Evolutionary conservation across 2,797 vertebrate species (phyloP).

Genomic region (Hippoglossus hippoglossus): DNA sequence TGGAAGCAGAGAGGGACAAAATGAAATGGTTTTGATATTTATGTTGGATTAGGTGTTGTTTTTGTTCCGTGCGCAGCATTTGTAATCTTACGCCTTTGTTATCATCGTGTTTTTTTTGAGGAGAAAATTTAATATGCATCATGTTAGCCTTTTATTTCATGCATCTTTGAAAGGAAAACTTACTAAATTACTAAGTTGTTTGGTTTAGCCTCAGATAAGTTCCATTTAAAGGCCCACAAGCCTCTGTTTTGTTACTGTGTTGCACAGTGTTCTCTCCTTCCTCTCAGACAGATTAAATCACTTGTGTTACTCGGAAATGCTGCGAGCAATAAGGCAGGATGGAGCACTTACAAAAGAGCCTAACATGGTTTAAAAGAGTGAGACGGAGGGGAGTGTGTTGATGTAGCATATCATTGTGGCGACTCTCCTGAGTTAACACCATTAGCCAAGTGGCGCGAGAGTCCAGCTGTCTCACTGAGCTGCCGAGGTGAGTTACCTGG

Average conservation of each 20-base stretch:
- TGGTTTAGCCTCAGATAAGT: constrained; percentile 29
- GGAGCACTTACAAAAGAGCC: constrained; percentile 72
- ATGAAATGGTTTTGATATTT: constrained; percentile 3
- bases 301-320: constrained; percentile 78
- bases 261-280: constrained; percentile 62
- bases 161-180: constrained; percentile 37
- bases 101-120: constrained; percentile 18
- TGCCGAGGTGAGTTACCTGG: constrained; percentile 74
- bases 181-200: constrained; percentile 18
- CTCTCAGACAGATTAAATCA: constrained; percentile 78
- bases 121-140: constrained; percentile 11
- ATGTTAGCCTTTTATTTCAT: constrained; percentile 29
- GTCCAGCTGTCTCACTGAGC: constrained; percentile 68
- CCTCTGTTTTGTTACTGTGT: constrained; percentile 44
- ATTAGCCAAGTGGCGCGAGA: constrained; percentile 61
- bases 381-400: constrained; percentile 59
- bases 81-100: background rate
- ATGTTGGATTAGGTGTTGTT: constrained; percentile 9
- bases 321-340: constrained; percentile 74
- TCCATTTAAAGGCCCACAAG: constrained; percentile 38
- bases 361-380: constrained; percentile 71
- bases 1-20: constrained; percentile 9
- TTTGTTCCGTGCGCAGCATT: constrained; percentile 8
- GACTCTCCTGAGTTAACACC: constrained; percentile 72
- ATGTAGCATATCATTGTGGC: constrained; percentile 70